Base-by-base conservation (phyloP, 2,113 vertebrate genomes). In the Anguilla japonica region DNA sequence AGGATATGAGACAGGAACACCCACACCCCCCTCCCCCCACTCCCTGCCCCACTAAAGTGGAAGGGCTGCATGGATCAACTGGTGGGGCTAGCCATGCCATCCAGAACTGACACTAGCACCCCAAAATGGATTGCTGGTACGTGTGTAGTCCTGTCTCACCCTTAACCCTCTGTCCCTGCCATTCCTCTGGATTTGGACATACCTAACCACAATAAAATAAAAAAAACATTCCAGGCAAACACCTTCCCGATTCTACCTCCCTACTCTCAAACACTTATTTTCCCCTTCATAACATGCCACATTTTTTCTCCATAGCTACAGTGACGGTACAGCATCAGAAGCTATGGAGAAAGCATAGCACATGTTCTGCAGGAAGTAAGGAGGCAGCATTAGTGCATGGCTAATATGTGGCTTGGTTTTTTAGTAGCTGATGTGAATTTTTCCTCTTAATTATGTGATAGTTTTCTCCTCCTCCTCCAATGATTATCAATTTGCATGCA, bases 401-500 rank as follows among this genome's bases (percentile, higher is more conserved):
- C 60, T 22, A 95, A 96, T 96, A 95, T 95, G 95, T 93, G 94
- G 95, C 90, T 95, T 93, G 93, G 93, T 91, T 85, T 95, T 84
- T 85, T 87, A 81, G 34, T 92, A 93, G 91, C 94, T 95, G 95
- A 96, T 96, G 95, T 90, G 94, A 94, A 95, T 95, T 96, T 96
- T 96, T 5, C 96, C 96, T 96, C 96, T 97, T 96, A 96, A 97
- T 96, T 97, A 97, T 96, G 90, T 16, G 94, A 94, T 94, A 96
- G 95, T 96, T 96, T 96, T 34, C 22, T 22, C 9, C 94, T 96
- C 96, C 96, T 97, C 96, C 96, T 95, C 50, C 50, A 53, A 95
- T 95, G 95, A 96, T 96, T 96, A 96, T 96, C 95, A 97, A 96
- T 96, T 96, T 97, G 95, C 96, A 97, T 96, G 96, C 96, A 96